Evolutionary conservation across 1,140 invertebrate genomes (phyloP).

Genomic region (Lutraria rhynchaena): DNA sequence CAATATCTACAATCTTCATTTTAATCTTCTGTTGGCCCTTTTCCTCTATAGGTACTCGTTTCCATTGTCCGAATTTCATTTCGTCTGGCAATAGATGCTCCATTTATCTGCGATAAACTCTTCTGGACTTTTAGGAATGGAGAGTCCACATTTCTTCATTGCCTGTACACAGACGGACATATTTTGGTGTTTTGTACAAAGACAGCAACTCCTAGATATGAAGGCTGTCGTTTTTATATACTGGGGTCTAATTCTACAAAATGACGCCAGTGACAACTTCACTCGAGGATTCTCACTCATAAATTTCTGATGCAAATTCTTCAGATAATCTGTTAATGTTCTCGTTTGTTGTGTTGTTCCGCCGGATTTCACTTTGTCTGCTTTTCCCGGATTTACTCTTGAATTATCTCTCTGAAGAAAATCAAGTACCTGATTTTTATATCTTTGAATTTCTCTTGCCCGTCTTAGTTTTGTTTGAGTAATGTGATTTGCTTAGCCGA

Average conservation of each 20-base stretch:
- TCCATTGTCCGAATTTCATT: neutral
- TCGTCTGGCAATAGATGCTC: neutral
- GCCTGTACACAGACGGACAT: too few relatives aligned
- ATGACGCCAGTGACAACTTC: neutral
- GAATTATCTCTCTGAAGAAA: neutral
- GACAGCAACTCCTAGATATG: slow-evolving; percentile 9
- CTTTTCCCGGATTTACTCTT: too few relatives aligned
- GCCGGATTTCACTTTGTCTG: too few relatives aligned
- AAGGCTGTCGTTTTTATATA: slow-evolving; percentile 3
- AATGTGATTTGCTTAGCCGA: neutral
- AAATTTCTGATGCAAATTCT: neutral
- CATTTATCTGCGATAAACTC: too few relatives aligned
- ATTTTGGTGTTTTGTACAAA: slow-evolving; percentile 7
- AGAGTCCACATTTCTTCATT: too few relatives aligned
- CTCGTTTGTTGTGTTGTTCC: too few relatives aligned
- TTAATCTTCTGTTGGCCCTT: neutral
- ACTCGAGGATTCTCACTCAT: neutral
- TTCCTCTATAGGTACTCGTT: slow-evolving; percentile 1
- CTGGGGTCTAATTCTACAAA: neutral
- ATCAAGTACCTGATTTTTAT: neutral
- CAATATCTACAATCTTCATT: neutral
- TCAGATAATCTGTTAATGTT: neutral
- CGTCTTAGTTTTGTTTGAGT: neutral
- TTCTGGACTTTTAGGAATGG: too few relatives aligned
- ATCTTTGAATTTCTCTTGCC: neutral